phyloP scores from a whole-genome alignment of 2,888 invertebrate genomes.

The Cephonodes hylas region DNA sequence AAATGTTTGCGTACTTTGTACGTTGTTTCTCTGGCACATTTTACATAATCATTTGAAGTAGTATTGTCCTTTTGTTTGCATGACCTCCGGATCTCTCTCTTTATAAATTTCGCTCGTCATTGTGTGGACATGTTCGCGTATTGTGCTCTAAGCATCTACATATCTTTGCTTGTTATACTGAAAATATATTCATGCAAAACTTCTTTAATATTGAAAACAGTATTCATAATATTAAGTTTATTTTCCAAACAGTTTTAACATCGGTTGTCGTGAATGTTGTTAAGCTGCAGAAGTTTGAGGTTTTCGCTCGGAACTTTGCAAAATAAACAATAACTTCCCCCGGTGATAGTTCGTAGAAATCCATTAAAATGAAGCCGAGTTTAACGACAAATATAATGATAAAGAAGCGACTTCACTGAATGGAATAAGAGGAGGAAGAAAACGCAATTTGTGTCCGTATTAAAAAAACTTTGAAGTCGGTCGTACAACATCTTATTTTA shows the following conservation, averaged over 20 bases:
- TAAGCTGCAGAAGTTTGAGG: neutral
- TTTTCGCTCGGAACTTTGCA: neutral
- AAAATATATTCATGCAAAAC: too few relatives aligned
- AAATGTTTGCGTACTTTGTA: neutral
- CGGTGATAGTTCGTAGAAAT: neutral
- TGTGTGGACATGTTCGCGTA: neutral
- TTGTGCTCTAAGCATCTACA: too few relatives aligned
- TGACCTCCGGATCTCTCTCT: neutral
- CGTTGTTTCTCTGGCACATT: neutral
- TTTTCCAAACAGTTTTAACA: neutral
- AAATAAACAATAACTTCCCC: neutral
- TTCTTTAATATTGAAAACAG: neutral
- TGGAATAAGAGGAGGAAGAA: neutral
- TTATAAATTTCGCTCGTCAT: neutral
- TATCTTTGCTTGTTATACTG: too few relatives aligned
- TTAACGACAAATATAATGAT: conserved; percentile 1
- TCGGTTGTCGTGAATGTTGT: neutral
- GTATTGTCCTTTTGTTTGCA: too few relatives aligned
- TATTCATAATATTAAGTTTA: neutral
- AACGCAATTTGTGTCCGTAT: neutral
- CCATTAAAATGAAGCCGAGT: neutral
- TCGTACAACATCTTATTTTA: neutral
- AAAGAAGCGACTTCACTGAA: neutral
- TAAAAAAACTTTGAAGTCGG: neutral
- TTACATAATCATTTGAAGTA: neutral